Conservation (phyloP, 2,797 vertebrate species). For the Squalus acanthias region DNA sequence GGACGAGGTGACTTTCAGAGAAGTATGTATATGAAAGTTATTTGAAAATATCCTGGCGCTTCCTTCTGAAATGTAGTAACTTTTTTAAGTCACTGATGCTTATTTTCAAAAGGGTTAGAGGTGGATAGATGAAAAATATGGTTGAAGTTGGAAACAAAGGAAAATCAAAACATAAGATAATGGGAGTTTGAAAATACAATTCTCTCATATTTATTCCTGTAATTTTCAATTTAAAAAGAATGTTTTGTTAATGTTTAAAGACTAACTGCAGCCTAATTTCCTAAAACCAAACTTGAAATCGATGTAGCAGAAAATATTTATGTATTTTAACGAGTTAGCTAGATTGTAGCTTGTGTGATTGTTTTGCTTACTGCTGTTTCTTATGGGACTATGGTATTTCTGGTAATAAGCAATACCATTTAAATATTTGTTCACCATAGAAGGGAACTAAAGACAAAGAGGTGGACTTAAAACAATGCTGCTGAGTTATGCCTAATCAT, state of each 20-base stretch:
- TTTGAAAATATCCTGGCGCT: slow-evolving; percentile 26
- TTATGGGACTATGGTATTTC: neutral
- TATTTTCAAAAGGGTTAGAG: neutral
- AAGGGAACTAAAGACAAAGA: neutral
- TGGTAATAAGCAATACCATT: neutral
- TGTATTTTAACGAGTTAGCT: neutral
- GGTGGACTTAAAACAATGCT: neutral
- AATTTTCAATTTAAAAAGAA: neutral
- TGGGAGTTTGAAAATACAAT: neutral
- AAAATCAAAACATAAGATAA: neutral
- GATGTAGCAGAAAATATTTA: neutral
- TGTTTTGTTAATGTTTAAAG: neutral
- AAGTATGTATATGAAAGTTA: slow-evolving; percentile 67
- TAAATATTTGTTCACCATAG: neutral
- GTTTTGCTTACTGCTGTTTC: neutral
- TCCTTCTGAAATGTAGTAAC: neutral
- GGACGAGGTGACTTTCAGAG: slow-evolving; percentile 68
- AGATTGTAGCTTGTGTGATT: neutral
- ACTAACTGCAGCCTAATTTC: neutral
- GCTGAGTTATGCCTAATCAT: neutral
- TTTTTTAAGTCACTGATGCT: neutral
- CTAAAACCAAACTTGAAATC: neutral
- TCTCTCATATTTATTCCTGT: neutral
- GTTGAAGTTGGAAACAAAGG: neutral
- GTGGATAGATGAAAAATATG: neutral